These are phyloP conservation scores for Phacellophora camtschatica DNA, from an alignment of 30 jellyfish, hydroid and myxozoan species.

Conservation along the genomic window DNA sequence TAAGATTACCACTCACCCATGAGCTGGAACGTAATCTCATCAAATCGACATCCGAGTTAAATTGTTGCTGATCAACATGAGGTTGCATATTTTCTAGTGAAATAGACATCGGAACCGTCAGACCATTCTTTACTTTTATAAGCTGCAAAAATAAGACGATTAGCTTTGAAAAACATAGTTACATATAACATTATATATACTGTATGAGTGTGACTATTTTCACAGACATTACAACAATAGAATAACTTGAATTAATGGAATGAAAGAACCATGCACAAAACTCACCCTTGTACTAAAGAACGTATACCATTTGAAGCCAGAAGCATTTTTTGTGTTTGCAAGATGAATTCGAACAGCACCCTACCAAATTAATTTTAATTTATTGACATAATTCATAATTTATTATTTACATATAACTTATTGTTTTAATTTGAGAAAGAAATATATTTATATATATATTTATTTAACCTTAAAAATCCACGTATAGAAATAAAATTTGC, in stretches of 20 bases:
- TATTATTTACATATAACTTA: too few relatives aligned
- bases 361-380: too few relatives aligned
- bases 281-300: slow-evolving; percentile 78
- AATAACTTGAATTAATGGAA: too few relatives aligned
- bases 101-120: slow-evolving; percentile 49
- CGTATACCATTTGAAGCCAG: slow-evolving; percentile 87
- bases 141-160: slow-evolving; percentile 2
- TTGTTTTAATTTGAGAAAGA: too few relatives aligned
- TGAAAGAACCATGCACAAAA: not conserved
- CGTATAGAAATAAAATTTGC: not conserved
- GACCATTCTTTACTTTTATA: slow-evolving; percentile 39
- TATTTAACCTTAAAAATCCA: too few relatives aligned
- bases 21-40: slow-evolving; percentile 65
- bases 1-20: slow-evolving; percentile 44
- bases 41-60: slow-evolving; percentile 29
- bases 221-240: not conserved
- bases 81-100: slow-evolving; percentile 53
- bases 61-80: slow-evolving; percentile 7
- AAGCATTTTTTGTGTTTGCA: slow-evolving; percentile 58
- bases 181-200: too few relatives aligned
- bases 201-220: too few relatives aligned
- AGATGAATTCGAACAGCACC: slow-evolving; percentile 61
- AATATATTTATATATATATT: too few relatives aligned
- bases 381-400: too few relatives aligned
- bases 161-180: too few relatives aligned